Conservation (phyloP, 1,140 invertebrate species). For the Zaprionus davidi region DNA sequence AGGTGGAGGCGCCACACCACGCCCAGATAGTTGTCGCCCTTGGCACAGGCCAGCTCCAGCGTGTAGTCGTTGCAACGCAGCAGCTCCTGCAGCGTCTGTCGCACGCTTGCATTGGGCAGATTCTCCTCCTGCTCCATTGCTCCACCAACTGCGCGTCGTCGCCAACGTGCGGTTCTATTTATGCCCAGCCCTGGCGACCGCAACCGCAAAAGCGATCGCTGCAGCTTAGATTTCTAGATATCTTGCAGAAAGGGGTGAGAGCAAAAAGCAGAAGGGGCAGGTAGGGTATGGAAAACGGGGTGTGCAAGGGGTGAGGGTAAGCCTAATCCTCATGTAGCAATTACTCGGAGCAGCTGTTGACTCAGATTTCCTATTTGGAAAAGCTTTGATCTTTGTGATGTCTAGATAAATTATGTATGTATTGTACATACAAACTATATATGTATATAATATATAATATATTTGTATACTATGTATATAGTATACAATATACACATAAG, state of each 20-base stretch:
- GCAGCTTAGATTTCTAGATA: background rate
- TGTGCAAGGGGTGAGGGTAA: background rate
- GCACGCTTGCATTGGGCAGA: conserved; percentile 28
- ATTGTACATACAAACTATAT: too few species aligned
- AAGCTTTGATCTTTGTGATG: background rate
- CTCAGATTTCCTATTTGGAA: background rate
- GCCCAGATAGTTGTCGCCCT: conserved; percentile 84
- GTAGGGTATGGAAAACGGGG: too few species aligned
- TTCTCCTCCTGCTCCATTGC: conserved; percentile 9
- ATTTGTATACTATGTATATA: too few species aligned
- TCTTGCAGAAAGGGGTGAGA: background rate
- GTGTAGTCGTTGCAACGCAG: conserved; percentile 21
- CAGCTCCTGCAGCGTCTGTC: conserved; percentile 12
- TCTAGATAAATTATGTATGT: too few species aligned
- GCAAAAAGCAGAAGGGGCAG: too few species aligned
- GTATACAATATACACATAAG: too few species aligned
- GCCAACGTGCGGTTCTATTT: background rate
- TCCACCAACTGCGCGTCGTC: background rate
- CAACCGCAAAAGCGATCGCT: background rate
- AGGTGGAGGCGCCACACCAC: conserved; percentile 71
- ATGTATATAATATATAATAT: too few species aligned
- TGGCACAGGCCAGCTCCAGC: conserved; percentile 63
- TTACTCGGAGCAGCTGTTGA: background rate
- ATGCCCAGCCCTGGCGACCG: background rate
- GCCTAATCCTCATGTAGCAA: background rate